Evolutionary conservation across 2,888 invertebrate genomes (phyloP), one percentile per base, ranked within the genome.

Genomic region (Caenorhabditis becei): DNA sequence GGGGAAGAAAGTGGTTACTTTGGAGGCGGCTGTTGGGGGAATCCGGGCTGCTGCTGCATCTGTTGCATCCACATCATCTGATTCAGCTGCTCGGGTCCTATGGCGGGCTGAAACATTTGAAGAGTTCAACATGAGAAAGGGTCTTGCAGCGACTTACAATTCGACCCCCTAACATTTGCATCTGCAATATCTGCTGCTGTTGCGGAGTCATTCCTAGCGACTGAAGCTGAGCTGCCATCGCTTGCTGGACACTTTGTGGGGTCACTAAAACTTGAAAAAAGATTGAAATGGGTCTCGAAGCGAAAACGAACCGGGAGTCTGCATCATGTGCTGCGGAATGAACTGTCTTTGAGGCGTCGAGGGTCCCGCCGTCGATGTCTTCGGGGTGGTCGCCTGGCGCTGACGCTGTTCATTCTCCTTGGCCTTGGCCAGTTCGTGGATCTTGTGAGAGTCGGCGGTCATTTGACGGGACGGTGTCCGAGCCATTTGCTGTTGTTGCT

Each of bases 381-480:
- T 69, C 24, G 77, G 77, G 1, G 77, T 67, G 10, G 49, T 24
- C 24, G 66, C 47, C 62, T 51, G 44, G 20, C 49, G 63, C 28
- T 58, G 65, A 16, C 63, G 32, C 35, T 54, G 65, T 41, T 66
- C 66, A 16, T 65, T 59, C 16, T 79, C 70, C 35, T 74, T 74
- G 11, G 65, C 44, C 28, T 66, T 69, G 4, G 80, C 69, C 37
- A 81, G 24, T 23, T 81, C 81, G 49, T 81, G 81, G 24, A 81
- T 81, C n/a, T 81, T 81, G 32, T 81, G 81, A 11, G 72, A 32
- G 16, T 67, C 67, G 8, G 51, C 20, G 16, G 28, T n/a, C 44
- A 70, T 53, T 20, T 80, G 77, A 23, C 80, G 37, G 26, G 77
- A 77, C 24, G 81, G 77, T n/a, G 77, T 72, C 56, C 77, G 66